Evolutionary conservation across 2,113 vertebrate species (phyloP).

Genomic region (Turnix velox): DNA sequence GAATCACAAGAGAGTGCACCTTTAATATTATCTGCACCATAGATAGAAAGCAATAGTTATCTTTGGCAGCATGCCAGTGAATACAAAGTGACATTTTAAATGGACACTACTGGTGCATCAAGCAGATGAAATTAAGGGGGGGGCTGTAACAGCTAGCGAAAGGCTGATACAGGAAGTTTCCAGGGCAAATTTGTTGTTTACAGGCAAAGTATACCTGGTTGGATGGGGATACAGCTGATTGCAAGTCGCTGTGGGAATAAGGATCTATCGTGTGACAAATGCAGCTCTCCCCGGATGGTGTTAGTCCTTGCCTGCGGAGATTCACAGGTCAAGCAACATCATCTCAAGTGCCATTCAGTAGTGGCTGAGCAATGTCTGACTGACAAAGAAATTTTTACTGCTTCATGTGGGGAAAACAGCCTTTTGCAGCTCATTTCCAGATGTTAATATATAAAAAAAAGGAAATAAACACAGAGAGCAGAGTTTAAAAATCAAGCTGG

Average conservation of each 20-base stretch:
- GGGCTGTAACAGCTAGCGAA: neutral
- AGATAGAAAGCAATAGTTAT: slow-evolving; percentile 44
- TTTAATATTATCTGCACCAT: slow-evolving; percentile 43
- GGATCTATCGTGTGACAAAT: neutral
- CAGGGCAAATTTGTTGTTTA: neutral
- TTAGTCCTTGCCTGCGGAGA: neutral
- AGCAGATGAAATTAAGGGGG: slow-evolving; percentile 34
- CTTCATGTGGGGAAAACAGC: neutral
- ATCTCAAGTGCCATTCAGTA: neutral
- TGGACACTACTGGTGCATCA: slow-evolving; percentile 23
- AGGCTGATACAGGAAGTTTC: neutral
- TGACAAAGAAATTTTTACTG: neutral
- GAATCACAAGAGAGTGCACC: slow-evolving; percentile 55
- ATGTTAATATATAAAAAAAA: neutral
- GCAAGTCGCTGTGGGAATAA: neutral
- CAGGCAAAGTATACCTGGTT: neutral
- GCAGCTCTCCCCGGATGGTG: neutral
- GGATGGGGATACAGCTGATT: neutral
- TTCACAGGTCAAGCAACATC: slow-evolving; percentile 5
- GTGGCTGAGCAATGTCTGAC: neutral
- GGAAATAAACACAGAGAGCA: neutral
- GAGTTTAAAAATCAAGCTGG: neutral
- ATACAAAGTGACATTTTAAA: slow-evolving; percentile 36
- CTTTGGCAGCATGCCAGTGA: slow-evolving; percentile 21
- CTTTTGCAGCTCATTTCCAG: neutral